Evolutionary conservation across 2,888 invertebrate genomes (phyloP).

Genomic region (Leptopilina myrica): DNA sequence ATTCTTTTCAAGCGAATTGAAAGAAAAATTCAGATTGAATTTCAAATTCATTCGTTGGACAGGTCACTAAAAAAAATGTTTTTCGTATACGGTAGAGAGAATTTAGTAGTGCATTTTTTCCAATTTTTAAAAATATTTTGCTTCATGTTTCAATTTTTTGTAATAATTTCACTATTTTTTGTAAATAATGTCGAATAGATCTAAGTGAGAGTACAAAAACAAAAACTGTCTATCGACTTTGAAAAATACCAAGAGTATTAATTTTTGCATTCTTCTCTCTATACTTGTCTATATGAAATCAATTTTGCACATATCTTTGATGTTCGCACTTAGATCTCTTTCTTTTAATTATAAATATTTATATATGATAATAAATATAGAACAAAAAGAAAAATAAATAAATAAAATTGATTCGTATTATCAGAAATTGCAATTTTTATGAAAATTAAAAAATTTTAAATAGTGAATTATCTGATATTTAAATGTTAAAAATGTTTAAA

Average conservation of each 20-base stretch:
- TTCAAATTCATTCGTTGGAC: conserved; percentile 16
- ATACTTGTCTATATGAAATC: background rate
- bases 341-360: background rate
- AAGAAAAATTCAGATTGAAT: background rate
- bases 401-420: too few relatives aligned
- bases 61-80: background rate
- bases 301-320: conserved; percentile 33
- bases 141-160: background rate
- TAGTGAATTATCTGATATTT: too few relatives aligned
- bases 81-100: background rate
- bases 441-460: too few relatives aligned
- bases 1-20: background rate
- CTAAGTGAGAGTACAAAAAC: background rate
- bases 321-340: background rate
- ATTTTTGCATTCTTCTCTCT: background rate
- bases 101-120: background rate
- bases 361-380: too few relatives aligned
- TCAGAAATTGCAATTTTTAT: too few relatives aligned
- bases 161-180: background rate
- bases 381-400: too few relatives aligned
- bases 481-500: too few relatives aligned
- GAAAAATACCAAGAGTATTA: background rate
- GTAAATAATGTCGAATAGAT: conserved; percentile 15
- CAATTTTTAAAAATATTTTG: background rate
- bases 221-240: conserved; percentile 1